Evolutionary conservation across 1,140 invertebrate genomes (phyloP).

Genomic region (Halictus rubicundus): DNA sequence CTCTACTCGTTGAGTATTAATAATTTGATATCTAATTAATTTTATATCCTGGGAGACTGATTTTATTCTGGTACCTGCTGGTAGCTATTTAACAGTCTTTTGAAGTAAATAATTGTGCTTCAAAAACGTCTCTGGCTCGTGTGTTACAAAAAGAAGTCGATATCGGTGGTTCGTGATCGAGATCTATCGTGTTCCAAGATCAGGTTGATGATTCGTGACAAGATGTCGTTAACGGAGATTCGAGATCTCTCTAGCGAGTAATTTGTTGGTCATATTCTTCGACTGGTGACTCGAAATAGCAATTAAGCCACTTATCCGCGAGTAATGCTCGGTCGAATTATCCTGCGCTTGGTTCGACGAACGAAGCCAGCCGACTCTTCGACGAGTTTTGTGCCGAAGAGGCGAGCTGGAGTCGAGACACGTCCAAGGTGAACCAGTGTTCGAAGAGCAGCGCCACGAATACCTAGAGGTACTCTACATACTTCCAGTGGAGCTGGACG

Average conservation of each 20-base stretch:
- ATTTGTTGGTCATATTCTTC: background rate
- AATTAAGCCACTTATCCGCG: background rate
- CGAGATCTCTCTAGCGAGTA: background rate
- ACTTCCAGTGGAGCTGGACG: constrained; percentile 37
- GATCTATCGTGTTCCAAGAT: no score
- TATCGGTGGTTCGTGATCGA: no score
- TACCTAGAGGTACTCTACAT: constrained; percentile 63
- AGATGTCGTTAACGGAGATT: no score
- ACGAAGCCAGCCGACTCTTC: constrained; percentile 42
- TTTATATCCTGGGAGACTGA: no score
- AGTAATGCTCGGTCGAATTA: constrained; percentile 29
- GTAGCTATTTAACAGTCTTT: no score
- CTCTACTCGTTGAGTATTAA: no score
- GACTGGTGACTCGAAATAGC: background rate
- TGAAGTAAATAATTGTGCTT: no score
- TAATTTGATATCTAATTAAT: no score
- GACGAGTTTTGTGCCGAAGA: constrained; percentile 45
- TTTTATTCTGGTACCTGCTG: no score
- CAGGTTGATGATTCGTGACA: no score
- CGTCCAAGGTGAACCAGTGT: constrained; percentile 77
- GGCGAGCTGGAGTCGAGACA: constrained; percentile 64
- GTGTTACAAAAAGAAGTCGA: no score
- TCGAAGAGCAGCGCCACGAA: constrained; percentile 64
- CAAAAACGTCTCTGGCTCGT: no score
- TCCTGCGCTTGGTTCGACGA: constrained; percentile 31